Evolutionary conservation across 2,888 invertebrate species (phyloP).

Genomic region (Callinectes sapidus): DNA sequence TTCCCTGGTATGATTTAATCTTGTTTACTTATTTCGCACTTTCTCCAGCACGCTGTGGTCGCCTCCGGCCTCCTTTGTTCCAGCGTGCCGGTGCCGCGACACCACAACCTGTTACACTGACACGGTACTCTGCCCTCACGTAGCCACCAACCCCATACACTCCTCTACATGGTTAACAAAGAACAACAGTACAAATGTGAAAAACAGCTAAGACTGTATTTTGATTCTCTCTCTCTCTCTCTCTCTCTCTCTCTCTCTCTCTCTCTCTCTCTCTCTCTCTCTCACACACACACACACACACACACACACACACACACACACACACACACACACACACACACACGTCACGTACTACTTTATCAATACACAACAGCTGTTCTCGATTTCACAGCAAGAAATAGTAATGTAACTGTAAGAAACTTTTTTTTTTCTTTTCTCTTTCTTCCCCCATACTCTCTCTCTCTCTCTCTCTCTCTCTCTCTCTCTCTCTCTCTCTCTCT

Average conservation of each 20-base stretch:
- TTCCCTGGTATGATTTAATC: not conserved
- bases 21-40: not conserved
- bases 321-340: too few species aligned
- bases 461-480: slow-evolving; percentile 24
- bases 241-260: slow-evolving; percentile 21
- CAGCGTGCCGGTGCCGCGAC: not conserved
- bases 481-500: slow-evolving; percentile 41
- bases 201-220: not conserved
- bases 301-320: too few species aligned
- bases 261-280: slow-evolving; percentile 21
- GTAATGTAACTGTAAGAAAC: not conserved
- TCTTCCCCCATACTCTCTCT: not conserved
- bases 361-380: not conserved
- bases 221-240: not conserved
- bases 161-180: not conserved
- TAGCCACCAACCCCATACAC: not conserved
- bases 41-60: not conserved
- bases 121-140: not conserved
- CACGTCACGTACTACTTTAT: not conserved
- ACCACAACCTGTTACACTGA: not conserved
- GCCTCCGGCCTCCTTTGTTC: slow-evolving; percentile 10
- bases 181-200: not conserved
- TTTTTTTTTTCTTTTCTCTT: not conserved
- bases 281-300: too few species aligned
- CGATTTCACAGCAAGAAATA: not conserved